Conservation (phyloP, 2,113 vertebrate genomes). For the Lethenteron camtschaticum region DNA sequence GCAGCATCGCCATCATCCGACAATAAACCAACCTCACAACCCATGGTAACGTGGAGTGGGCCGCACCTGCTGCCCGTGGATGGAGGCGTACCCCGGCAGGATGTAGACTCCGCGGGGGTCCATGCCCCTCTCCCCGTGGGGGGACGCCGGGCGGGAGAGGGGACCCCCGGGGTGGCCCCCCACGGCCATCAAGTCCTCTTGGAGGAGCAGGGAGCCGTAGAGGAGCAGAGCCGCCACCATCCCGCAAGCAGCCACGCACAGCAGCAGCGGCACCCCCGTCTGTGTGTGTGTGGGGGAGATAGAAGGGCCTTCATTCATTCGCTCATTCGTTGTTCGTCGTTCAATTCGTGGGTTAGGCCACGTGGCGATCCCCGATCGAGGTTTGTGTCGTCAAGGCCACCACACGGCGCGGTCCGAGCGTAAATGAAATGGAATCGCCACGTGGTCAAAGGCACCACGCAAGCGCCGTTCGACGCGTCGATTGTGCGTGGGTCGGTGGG, state of each 20-base stretch:
- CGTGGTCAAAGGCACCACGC: too few relatives aligned
- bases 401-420: too few relatives aligned
- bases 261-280: constrained; percentile 20
- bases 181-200: constrained; percentile 14
- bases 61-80: not conserved
- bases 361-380: too few relatives aligned
- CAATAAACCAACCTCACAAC: not conserved
- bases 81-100: not conserved
- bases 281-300: too few relatives aligned
- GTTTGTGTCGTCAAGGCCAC: too few relatives aligned
- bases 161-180: constrained; percentile 11
- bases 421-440: too few relatives aligned
- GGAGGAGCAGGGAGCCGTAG: constrained; percentile 44
- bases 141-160: constrained; percentile 19
- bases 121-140: constrained; percentile 58
- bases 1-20: too few relatives aligned
- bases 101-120: not conserved
- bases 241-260: constrained; percentile 46
- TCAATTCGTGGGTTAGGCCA: too few relatives aligned
- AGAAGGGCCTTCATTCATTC: too few relatives aligned
- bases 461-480: too few relatives aligned
- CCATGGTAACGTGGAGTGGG: not conserved
- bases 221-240: constrained; percentile 72
- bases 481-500: too few relatives aligned
- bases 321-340: too few relatives aligned